These are phyloP conservation scores for Tuberolachnus salignus DNA, from an alignment of 2,888 invertebrate genomes.

Conservation along the genomic window DNA sequence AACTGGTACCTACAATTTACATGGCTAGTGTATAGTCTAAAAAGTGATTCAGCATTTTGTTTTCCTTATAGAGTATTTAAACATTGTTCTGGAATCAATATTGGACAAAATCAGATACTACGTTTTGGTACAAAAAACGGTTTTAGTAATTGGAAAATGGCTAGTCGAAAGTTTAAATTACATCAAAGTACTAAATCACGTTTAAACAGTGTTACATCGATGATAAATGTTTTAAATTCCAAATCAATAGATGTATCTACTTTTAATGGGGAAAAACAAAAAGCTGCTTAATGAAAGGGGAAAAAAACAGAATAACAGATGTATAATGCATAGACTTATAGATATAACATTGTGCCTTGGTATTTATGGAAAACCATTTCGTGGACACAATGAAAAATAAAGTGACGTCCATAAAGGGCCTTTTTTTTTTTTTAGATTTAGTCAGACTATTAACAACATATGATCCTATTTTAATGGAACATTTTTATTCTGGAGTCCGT, in stretches of 20 bases:
- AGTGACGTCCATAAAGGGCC: not conserved
- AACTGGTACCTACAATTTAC: not conserved
- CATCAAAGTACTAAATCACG: not conserved
- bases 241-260: not conserved
- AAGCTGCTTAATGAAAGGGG: not conserved
- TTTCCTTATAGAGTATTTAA: slow-evolving; percentile 5
- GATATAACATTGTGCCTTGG: not conserved
- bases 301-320: not conserved
- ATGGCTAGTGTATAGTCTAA: slow-evolving; percentile 2
- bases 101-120: not conserved
- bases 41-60: not conserved
- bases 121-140: not conserved
- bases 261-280: not conserved
- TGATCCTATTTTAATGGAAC: not conserved
- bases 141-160: slow-evolving; percentile 6
- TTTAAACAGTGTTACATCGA: not conserved
- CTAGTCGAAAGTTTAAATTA: not conserved
- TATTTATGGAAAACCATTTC: slow-evolving; percentile 11
- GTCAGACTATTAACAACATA: not conserved
- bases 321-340: not conserved
- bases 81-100: not conserved
- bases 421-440: not conserved
- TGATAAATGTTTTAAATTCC: not conserved
- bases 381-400: not conserved
- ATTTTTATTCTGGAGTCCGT: too few species aligned